Evolutionary conservation across 1,140 invertebrate genomes (phyloP).

Genomic region (Triops longicaudatus): DNA sequence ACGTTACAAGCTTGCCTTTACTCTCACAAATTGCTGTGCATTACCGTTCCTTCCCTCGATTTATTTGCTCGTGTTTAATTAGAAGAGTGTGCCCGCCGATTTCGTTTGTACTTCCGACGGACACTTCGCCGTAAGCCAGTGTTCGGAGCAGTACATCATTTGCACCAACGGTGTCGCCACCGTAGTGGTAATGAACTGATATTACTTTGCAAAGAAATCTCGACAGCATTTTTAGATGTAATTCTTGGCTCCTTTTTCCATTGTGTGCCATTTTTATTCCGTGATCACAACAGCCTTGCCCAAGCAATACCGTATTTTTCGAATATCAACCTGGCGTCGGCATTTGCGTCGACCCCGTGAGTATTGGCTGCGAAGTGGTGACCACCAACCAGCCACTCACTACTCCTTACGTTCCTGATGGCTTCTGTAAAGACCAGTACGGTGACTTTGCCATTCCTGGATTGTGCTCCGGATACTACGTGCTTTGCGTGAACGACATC

Average conservation of each 20-base stretch:
- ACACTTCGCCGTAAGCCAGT: neutral
- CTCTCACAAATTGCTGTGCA: too few species aligned
- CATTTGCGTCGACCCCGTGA: neutral
- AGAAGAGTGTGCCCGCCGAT: neutral
- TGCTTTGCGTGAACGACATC: conserved; percentile 16
- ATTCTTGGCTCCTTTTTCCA: too few species aligned
- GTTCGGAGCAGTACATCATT: neutral
- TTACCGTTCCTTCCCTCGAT: neutral
- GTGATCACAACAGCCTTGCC: neutral
- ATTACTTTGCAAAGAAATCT: too few species aligned
- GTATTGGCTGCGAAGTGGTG: neutral
- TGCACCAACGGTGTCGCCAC: neutral
- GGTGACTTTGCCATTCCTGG: conserved; percentile 19
- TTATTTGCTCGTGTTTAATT: neutral
- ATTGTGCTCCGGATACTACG: neutral
- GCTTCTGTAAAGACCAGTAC: neutral
- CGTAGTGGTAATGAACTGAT: too few species aligned
- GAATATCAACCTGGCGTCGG: too few species aligned
- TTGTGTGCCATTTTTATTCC: too few species aligned
- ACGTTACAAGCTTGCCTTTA: neutral
- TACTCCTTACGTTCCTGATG: neutral
- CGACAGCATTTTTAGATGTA: too few species aligned
- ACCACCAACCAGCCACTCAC: neutral
- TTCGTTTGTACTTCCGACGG: neutral
- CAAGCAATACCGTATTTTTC: neutral